Conservation (phyloP, 2,113 vertebrate genomes). For the Rhipidura dahli region DNA sequence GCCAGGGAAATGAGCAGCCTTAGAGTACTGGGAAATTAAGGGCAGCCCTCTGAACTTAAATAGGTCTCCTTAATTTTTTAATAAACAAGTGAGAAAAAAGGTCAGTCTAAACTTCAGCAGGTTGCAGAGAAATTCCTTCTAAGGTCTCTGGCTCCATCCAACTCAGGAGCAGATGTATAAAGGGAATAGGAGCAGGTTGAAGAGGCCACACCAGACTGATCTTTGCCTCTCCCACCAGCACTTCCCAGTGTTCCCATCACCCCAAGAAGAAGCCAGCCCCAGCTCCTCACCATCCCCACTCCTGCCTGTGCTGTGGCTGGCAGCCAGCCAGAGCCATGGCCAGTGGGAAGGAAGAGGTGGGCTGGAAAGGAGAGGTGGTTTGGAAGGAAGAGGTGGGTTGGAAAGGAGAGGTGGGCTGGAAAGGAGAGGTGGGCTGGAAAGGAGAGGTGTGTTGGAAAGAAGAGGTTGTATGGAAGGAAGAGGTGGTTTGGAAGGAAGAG, state of each 20-base stretch:
- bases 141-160: neutral
- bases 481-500: neutral
- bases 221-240: neutral
- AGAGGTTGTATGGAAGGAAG: too few species aligned
- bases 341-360: neutral
- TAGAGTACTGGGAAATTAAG: neutral
- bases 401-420: neutral
- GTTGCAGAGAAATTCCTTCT: neutral
- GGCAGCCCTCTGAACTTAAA: neutral
- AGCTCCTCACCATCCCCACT: neutral
- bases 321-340: accelerated
- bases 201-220: neutral
- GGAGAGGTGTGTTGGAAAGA: too few species aligned
- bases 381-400: too few species aligned
- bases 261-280: neutral
- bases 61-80: neutral
- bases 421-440: neutral
- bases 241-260: neutral
- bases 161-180: neutral
- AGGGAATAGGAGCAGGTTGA: neutral
- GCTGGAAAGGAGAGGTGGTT: neutral
- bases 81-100: neutral
- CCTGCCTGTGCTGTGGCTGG: neutral
- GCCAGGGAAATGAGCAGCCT: neutral
- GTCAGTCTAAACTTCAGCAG: neutral